These are phyloP conservation scores for Polypedilum vanderplanki DNA, from an alignment of 1,140 invertebrate genomes.

Conservation along the genomic window DNA sequence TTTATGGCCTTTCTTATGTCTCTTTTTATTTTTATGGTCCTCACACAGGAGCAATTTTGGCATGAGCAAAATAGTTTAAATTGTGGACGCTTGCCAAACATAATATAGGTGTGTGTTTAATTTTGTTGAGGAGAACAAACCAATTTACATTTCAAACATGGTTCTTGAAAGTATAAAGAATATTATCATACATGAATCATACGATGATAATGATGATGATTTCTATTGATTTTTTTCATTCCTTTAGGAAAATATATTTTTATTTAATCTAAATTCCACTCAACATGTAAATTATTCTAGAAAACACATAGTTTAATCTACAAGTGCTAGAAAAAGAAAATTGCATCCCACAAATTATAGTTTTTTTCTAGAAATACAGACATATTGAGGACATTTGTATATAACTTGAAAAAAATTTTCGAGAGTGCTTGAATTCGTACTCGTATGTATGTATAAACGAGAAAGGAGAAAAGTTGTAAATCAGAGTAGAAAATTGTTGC, in stretches of 20 bases:
- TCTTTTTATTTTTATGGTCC: background rate
- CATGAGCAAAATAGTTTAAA: background rate
- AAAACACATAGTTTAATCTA: background rate
- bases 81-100: background rate
- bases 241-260: background rate
- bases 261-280: background rate
- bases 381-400: no score
- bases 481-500: background rate
- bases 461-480: background rate
- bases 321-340: no score
- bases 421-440: no score
- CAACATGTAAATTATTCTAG: background rate
- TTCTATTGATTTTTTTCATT: conserved; percentile 1
- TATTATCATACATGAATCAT: background rate
- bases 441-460: background rate
- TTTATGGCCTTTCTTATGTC: background rate
- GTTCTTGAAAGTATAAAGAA: background rate
- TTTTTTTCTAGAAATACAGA: no score
- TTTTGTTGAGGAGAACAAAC: conserved; percentile 2
- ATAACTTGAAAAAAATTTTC: no score
- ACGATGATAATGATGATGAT: background rate
- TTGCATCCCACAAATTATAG: no score
- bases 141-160: conserved; percentile 9
- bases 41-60: background rate
- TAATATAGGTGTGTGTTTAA: background rate